These are phyloP conservation scores for Lutjanus erythropterus DNA, from an alignment of 2,113 vertebrate genomes.

Conservation along the genomic window DNA sequence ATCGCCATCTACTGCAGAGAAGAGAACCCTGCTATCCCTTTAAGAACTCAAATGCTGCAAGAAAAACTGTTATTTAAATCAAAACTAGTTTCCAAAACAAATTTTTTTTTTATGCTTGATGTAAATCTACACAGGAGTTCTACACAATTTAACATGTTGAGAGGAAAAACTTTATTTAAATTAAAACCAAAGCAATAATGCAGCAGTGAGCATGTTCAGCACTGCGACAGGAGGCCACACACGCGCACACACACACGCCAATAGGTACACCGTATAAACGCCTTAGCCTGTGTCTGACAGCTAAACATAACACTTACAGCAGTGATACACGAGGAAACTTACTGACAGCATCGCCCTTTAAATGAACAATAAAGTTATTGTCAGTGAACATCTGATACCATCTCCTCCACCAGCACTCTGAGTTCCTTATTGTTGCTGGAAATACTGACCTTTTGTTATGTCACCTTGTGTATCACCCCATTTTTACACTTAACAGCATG, in stretches of 20 bases:
- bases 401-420: neutral
- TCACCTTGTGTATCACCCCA: conserved; percentile 15
- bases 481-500: conserved; percentile 42
- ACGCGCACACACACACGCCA: neutral
- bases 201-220: conserved; percentile 59
- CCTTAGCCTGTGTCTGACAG: conserved; percentile 34
- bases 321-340: conserved; percentile 27
- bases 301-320: conserved; percentile 48
- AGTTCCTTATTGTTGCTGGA: conserved; percentile 46
- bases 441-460: conserved; percentile 10
- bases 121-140: neutral
- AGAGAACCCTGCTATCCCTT: too few relatives aligned
- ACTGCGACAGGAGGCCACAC: conserved; percentile 44
- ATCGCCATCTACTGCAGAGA: too few relatives aligned
- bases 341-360: neutral
- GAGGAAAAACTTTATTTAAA: conserved; percentile 84
- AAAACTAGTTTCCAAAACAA: neutral
- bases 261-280: conserved; percentile 40
- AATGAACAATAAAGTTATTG: neutral
- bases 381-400: neutral
- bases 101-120: neutral
- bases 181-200: conserved; percentile 80
- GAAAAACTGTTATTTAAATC: neutral
- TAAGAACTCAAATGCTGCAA: too few relatives aligned
- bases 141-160: conserved; percentile 22